Base-by-base conservation (phyloP, 2,888 invertebrate genomes). In the Heliothis peltigera region DNA sequence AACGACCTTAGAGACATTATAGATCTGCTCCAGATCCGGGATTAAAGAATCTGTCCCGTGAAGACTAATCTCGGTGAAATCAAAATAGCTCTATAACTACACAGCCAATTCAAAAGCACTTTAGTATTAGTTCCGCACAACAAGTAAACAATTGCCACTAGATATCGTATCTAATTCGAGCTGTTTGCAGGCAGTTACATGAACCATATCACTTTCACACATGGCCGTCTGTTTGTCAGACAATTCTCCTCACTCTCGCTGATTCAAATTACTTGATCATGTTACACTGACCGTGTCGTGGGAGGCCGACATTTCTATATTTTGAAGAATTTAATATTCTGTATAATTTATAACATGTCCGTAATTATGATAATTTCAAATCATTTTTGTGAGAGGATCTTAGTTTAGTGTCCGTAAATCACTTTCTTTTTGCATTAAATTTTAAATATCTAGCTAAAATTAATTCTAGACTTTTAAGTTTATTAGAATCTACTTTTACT, bases 191-290 rank as follows among this genome's bases (percentile, higher is more conserved):
- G 22, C 74, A 52, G 52, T 49, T 70, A 56, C 60, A 53, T 70
- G 63, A 70, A 75, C 62, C 70, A 75, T 80, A 86, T 84, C 83
- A 87, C 87, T 87, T 87, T 87, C 87, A 79, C 85, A 80, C 82
- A 56, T 71, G 70, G 47, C 64, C 57, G 69, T 73, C 62, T 72
- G 80, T 76, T 74, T 76, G 75, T 75, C 65, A 59, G 64, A 66
- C 74, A 17, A 70, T 70, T 69, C 65, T 74, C 65, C 64, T 55
- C 70, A 82, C 84, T 87, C 85, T 85, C 86, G 77, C 82, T 81
- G 68, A 54, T 70, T 83, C 64, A 42, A 58, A 69, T 82, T 79
- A 80, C 80, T 70, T 65, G 51, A 70, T 67, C 64, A 55, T 76
- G 64, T 79, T 80, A 79, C 68, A 70, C n/a, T 79, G 66, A 61